Conservation (phyloP, 2,888 invertebrate genomes). For the Heliconius sara region DNA sequence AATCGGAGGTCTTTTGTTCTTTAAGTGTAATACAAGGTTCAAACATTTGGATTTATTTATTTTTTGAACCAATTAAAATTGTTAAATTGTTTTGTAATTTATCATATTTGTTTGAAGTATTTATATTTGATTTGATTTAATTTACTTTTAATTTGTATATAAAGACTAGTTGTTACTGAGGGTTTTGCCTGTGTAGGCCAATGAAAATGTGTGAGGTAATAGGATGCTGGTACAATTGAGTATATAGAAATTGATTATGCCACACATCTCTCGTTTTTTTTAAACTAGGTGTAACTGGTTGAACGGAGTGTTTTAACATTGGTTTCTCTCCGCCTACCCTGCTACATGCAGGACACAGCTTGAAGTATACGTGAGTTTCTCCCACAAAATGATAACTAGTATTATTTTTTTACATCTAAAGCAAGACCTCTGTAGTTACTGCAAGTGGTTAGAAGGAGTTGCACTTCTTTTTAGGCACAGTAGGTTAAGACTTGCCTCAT, state of each 20-base stretch:
- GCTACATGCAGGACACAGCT: neutral
- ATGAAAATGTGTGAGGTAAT: too few species aligned
- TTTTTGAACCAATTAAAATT: neutral
- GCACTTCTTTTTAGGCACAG: slow-evolving; percentile 20
- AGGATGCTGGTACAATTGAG: too few species aligned
- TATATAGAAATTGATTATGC: too few species aligned
- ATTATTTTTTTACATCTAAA: neutral
- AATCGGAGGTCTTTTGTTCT: slow-evolving; percentile 12
- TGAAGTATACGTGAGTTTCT: neutral
- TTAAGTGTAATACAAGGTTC: slow-evolving; percentile 1
- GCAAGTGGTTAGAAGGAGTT: neutral
- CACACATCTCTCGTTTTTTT: accelerated
- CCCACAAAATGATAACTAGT: neutral
- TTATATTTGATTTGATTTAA: too few species aligned
- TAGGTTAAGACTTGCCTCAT: slow-evolving; percentile 35
- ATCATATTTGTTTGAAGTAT: neutral
- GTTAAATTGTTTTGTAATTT: neutral
- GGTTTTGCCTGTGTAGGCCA: too few species aligned
- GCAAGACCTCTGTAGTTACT: slow-evolving; percentile 2
- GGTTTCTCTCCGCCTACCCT: neutral
- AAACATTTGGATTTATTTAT: neutral
- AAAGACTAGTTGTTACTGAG: neutral
- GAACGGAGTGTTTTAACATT: neutral
- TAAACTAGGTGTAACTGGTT: too few species aligned
- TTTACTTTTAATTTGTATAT: neutral